Evolutionary conservation across 1,140 invertebrate species (phyloP), one percentile per base, ranked within the genome.

Genomic region (Drosophila santomea): DNA sequence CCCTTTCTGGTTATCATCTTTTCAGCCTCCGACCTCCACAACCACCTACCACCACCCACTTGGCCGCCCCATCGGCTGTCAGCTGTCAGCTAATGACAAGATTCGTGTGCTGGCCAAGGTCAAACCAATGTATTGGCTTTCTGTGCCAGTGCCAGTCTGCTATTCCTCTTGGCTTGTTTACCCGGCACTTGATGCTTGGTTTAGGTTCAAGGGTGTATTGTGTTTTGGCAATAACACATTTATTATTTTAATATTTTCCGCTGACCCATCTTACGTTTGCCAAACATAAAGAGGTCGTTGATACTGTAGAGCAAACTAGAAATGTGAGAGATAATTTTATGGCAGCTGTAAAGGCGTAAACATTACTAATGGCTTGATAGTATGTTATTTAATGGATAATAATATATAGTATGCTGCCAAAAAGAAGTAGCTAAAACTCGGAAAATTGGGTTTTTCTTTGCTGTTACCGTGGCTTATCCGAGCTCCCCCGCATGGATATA

Each of bases 21-120:
- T 36, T 23, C 50, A 38, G 58, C 32, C 48, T 14, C 11, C 38
- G 14, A 39, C 38, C 38, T 39, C 8, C 32, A 32, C 10, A 32
- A 25, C 12, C 38, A 14, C 15, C 36, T 11, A 36, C n/a, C 23
- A 14, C 35, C 38, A 25, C 20, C 32, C 36, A 15, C 12, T 32
- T n/a, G 15, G 45, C 41, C 66, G 23, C 38, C 43, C 35, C 54
- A 43, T 36, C 23, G 62, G 32, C 47, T 66, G 68, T 69, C 59
- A 48, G 32, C 43, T 66, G 68, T 69, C 59, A 48, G 69, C 63
- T 80, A 85, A 85, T 85, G 77, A 80, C 78, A 81, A 74, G 63
- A 75, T 75, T 74, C 60, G 72, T 64, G 69, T 74, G 57, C 64
- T 45, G 67, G 51, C 62, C 73, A 77, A 77, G 74, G 74, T 77